phyloP scores from a whole-genome alignment of 2,888 invertebrate genomes.

The Caenorhabditis uteleia region DNA sequence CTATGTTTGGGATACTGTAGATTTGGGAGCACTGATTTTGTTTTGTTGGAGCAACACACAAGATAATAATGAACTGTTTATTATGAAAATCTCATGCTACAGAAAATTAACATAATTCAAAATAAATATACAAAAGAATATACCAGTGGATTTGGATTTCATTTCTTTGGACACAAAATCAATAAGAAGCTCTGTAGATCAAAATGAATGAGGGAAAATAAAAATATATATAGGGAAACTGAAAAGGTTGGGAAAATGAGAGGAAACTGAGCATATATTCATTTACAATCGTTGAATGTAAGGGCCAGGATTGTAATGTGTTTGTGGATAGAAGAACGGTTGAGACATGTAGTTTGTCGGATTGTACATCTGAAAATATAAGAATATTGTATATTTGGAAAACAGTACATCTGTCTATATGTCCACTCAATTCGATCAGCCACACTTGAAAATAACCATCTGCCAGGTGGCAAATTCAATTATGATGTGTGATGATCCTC shows the following conservation, averaged over 20 bases:
- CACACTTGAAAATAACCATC: constrained; percentile 27
- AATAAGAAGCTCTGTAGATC: too few species aligned
- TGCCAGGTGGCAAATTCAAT: constrained; percentile 39
- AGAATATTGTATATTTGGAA: not conserved
- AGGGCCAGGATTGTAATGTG: constrained; percentile 4
- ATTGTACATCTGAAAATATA: constrained; percentile 30
- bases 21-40: too few species aligned
- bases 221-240: not conserved
- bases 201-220: too few species aligned
- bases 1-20: too few species aligned
- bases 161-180: too few species aligned
- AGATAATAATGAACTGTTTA: too few species aligned
- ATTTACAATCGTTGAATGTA: constrained; percentile 5
- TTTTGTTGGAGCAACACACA: too few species aligned
- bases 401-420: constrained; percentile 1
- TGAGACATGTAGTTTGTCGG: constrained; percentile 19
- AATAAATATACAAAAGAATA: too few species aligned
- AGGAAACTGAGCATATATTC: constrained; percentile 3
- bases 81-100: too few species aligned
- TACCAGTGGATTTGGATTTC: too few species aligned
- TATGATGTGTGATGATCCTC: constrained; percentile 15
- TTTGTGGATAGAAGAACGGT: constrained; percentile 18
- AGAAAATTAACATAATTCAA: too few species aligned
- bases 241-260: not conserved
- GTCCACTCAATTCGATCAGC: not conserved